A percentile compares a stretch with the other conserved stretches of the same genome.
These are phyloP conservation scores for Semotilus atromaculatus DNA, from an alignment of 2,797 vertebrate genomes.

Conservation along the genomic window DNA sequence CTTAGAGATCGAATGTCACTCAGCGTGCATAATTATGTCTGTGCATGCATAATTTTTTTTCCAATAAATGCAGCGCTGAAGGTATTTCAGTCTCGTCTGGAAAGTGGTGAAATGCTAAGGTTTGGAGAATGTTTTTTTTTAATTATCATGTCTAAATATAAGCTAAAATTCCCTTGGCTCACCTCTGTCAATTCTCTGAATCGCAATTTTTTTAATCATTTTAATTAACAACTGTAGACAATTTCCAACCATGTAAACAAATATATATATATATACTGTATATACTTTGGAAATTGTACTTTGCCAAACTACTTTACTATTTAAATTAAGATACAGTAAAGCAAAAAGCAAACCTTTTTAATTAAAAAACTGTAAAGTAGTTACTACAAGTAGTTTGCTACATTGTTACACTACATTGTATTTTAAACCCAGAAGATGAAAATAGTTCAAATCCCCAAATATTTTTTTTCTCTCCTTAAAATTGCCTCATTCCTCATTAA, in stretches of 20 bases:
- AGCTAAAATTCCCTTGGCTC: neutral
- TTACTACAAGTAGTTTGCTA: neutral
- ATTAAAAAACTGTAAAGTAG: neutral
- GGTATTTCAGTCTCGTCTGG: constrained; percentile 9
- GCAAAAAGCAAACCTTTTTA: neutral
- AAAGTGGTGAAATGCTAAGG: constrained; percentile 51
- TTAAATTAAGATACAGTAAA: neutral
- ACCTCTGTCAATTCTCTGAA: constrained; percentile 10
- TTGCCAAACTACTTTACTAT: neutral
- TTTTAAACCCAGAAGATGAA: no score
- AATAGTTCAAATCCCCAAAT: no score
- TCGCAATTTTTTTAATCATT: neutral
- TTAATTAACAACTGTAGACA: neutral
- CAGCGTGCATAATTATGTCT: constrained; percentile 11
- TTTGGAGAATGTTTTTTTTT: constrained; percentile 53
- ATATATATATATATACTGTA: no score
- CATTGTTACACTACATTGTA: no score
- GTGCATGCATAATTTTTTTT: neutral
- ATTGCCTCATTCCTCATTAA: no score
- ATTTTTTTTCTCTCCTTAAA: neutral
- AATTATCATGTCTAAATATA: constrained; percentile 61
- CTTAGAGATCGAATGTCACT: constrained; percentile 37
- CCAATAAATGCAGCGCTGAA: constrained; percentile 30
- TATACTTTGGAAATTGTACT: neutral
- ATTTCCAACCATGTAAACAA: constrained; percentile 1